Evolutionary conservation across 2,797 vertebrate species (phyloP), one percentile per base, ranked within the genome.

Genomic region (Staurois parvus): DNA sequence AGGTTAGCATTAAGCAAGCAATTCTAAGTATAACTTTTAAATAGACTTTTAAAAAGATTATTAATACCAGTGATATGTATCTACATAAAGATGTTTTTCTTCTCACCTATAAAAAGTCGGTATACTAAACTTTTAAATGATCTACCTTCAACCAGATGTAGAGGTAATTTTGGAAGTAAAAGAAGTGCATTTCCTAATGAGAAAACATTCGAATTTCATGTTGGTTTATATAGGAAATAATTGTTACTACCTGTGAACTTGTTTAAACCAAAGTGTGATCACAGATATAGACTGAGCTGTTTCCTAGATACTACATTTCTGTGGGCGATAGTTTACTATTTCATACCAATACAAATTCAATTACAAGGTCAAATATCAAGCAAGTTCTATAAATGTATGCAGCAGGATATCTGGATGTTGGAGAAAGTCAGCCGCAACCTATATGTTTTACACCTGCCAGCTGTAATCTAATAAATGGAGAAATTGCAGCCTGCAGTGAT

Each of bases 271-370:
- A 76, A 56, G 37, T 48, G 67, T 69, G 78, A 30, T 15, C 62
- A 29, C 45, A 30, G 70, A 66, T 37, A 45, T 34, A 48, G 68
- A n/a, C 72, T 21, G 37, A 26, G 30, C 4, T 19, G 75, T 84
- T 79, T 70, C 73, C 48, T 70, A 48, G 85, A 86, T 76, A 78
- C 85, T 67, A 80, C 37, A 67, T 48, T 52, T 79, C 74, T 83
- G 75, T 66, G 80, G 68, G 67, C 62, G 40, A 68, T 59, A 37
- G 34, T 67, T 72, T 86, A 56, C 79, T 77, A 81, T 77, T 72
- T 70, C n/a, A 72, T 29, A 76, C 37, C 72, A 40, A 82, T 64
- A 40, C 10, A 77, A 76, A 64, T 77, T 48, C 28, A 76, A 86
- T 82, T 34, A 86, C 34, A 75, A 24, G 52, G 74, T 81, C 68